Evolutionary conservation across 2,888 invertebrate species (phyloP), one percentile per base, ranked within the genome.

Genomic region (Pyrochroa serraticornis): DNA sequence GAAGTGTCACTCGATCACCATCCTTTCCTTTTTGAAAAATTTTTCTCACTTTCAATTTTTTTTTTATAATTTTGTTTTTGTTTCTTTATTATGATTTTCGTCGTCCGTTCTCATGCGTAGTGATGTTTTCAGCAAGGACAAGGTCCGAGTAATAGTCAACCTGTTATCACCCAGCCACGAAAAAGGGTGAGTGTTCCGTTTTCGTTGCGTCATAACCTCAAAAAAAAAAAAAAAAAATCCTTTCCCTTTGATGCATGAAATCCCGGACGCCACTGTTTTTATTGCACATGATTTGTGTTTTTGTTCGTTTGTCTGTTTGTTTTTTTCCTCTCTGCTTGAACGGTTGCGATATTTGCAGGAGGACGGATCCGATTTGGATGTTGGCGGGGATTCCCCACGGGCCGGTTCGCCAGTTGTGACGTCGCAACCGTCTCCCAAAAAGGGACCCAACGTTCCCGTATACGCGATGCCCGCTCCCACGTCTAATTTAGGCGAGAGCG

Each of bases 401-500:
- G 81, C 60, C 81, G 83, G 63, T 76, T 78, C 63, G 69, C 72
- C 75, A 10, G 77, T 79, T 1, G 76, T 82, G 33, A 81, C 80
- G 34, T 75, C 79, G 10, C 82, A 82, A 65, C 82, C 82, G 8
- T 78, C 77, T 13, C 84, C 85, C 22, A 79, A 81, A 62, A 72
- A 67, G 44, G 70, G 69, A 36, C 70, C 70, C 7, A 84, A 83
- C 41, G 83, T 82, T 59, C 83, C 85, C 43, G 84, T 86, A 6
- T 72, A 69, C 71, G 87, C 88, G 49, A 87, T 87, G 88, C 87
- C 86, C 34, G 83, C 83, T 42, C 71, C 79, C 49, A 33, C 60
- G 44, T 70, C 71, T 8, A 80, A 81, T 39, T 82, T 83, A 57
- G 87, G 86, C 46, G 91, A 91, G 78, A 89, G 84, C 75, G 90